phyloP scores from a whole-genome alignment of 2,113 vertebrate genomes.

The Chinchilla lanigera region DNA sequence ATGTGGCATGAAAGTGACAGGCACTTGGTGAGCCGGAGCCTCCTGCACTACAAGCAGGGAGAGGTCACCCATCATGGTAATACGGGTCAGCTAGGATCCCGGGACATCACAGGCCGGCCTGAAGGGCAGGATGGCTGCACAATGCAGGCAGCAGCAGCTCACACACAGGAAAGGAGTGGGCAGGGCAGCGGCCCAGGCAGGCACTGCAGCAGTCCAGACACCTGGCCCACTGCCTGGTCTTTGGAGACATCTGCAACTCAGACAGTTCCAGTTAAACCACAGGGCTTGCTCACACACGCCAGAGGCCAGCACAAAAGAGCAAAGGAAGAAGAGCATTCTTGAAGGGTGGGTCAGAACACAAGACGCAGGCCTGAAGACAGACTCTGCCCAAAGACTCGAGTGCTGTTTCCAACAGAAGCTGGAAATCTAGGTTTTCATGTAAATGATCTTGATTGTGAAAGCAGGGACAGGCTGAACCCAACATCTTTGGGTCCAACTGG shows the following conservation, averaged over 20 bases:
- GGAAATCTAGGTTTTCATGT: background rate
- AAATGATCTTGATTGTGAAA: background rate
- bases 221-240: background rate
- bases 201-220: background rate
- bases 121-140: background rate
- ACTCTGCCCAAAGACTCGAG: background rate
- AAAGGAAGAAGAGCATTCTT: background rate
- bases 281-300: background rate
- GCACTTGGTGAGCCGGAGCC: too few species aligned
- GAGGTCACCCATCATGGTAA: background rate
- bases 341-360: accelerated
- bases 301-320: background rate
- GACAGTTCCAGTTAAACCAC: background rate
- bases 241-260: background rate
- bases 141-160: background rate
- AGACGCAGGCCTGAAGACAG: background rate
- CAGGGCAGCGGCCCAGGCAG: background rate
- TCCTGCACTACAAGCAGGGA: background rate
- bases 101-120: accelerated
- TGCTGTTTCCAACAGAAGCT: background rate
- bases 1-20: background rate
- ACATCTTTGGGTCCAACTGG: background rate
- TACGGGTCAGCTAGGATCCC: background rate
- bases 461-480: background rate
- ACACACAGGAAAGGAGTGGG: background rate